Evolutionary conservation across 2,113 vertebrate genomes (phyloP).

Genomic region (Ellobius talpinus): DNA sequence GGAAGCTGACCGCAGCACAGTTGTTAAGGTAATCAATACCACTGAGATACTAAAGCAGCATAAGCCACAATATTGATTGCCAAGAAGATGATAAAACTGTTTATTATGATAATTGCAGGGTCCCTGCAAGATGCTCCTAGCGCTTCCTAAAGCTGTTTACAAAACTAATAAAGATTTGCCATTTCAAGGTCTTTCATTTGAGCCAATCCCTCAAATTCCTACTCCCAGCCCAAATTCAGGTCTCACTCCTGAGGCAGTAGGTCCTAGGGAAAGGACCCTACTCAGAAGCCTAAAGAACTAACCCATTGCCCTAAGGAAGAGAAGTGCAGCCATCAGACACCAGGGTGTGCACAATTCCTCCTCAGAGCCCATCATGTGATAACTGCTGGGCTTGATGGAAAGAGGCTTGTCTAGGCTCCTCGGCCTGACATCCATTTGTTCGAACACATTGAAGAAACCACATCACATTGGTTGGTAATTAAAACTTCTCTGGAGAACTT

Average conservation of each 20-base stretch:
- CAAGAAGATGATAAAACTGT: slow-evolving; percentile 97
- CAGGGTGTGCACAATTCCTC: slow-evolving; percentile 67
- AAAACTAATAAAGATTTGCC: slow-evolving; percentile 83
- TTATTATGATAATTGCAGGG: slow-evolving; percentile 94
- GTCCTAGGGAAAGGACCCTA: not conserved
- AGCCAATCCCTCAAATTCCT: not conserved
- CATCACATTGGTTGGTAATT: slow-evolving; percentile 83
- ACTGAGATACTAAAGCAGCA: slow-evolving; percentile 98
- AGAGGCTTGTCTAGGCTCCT: slow-evolving; percentile 63
- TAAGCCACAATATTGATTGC: slow-evolving; percentile 97
- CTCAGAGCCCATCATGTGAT: slow-evolving; percentile 55
- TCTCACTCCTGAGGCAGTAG: not conserved
- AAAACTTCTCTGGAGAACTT: slow-evolving; percentile 83
- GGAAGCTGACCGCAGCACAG: slow-evolving; percentile 91
- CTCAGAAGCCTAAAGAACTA: not conserved
- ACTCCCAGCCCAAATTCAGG: not conserved
- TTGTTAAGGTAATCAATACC: slow-evolving; percentile 97
- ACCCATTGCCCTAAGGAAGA: slow-evolving; percentile 43
- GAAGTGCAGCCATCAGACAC: slow-evolving; percentile 67
- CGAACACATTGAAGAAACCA: slow-evolving; percentile 79
- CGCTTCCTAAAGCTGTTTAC: slow-evolving; percentile 84
- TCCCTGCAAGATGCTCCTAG: slow-evolving; percentile 86
- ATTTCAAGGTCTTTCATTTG: slow-evolving; percentile 70
- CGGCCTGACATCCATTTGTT: slow-evolving; percentile 76
- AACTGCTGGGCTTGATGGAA: slow-evolving; percentile 72